These are phyloP conservation scores for Zygothrica quintamaculata DNA, from an alignment of 2,888 invertebrate species.

Conservation along the genomic window DNA sequence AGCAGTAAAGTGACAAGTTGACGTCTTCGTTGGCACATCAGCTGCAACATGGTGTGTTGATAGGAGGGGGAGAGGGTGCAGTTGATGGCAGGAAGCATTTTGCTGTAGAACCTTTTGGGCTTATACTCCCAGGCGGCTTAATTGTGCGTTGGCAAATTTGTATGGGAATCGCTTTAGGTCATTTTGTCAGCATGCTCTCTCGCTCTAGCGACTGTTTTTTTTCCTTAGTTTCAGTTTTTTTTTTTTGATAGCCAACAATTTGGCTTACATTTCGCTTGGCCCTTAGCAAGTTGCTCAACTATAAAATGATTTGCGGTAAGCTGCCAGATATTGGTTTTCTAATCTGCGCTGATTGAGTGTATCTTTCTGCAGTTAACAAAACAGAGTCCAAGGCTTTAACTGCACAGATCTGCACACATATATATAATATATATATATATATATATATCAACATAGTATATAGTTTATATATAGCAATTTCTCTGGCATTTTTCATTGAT, in stretches of 20 bases:
- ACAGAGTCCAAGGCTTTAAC: slow-evolving; percentile 1
- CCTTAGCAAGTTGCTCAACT: background rate
- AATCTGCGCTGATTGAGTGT: slow-evolving; percentile 1
- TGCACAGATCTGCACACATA: slow-evolving; percentile 3
- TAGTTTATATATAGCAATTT: slow-evolving; percentile 5
- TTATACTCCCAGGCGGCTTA: slow-evolving; percentile 61
- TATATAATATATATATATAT: no score
- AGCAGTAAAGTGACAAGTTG: slow-evolving; percentile 64
- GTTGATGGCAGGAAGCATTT: slow-evolving; percentile 41
- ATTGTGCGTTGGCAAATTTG: slow-evolving; percentile 73
- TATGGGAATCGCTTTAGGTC: slow-evolving; percentile 53
- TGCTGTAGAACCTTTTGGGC: slow-evolving; percentile 31
- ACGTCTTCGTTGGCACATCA: slow-evolving; percentile 64
- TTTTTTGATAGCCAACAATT: slow-evolving; percentile 2
- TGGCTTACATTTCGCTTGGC: slow-evolving; percentile 14
- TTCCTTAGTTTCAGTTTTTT: no score
- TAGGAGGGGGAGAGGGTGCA: background rate
- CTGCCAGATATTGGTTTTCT: no score
- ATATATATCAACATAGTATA: no score
- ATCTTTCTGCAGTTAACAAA: background rate
- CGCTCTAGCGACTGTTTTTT: no score
- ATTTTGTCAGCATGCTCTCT: background rate
- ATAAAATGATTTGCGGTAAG: background rate
- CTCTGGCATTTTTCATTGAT: slow-evolving; percentile 7
- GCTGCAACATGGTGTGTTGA: no score